These are phyloP conservation scores for Micromussa lordhowensis DNA, from an alignment of 92 coral and sea anemone species.

Conservation along the genomic window DNA sequence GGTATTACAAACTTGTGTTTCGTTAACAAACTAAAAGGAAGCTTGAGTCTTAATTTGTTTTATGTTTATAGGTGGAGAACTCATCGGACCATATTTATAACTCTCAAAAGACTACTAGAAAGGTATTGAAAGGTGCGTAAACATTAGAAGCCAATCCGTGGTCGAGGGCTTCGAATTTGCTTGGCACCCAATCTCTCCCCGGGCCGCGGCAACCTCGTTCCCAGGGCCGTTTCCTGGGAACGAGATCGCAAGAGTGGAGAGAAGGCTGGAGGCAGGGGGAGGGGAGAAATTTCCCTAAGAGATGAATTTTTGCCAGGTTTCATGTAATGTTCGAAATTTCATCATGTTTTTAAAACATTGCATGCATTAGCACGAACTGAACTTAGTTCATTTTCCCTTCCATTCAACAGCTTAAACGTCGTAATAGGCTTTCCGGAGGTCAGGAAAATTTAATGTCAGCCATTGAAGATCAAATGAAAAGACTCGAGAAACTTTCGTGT, in stretches of 20 bases:
- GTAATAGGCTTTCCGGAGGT: background rate
- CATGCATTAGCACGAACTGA: no score
- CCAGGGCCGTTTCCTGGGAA: no score
- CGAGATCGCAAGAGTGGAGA: no score
- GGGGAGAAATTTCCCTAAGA: no score
- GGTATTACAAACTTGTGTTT: no score
- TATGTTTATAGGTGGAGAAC: conserved; percentile 24
- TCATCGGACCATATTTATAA: conserved; percentile 2
- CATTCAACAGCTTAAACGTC: background rate
- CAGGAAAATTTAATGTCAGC: background rate
- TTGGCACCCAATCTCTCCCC: background rate
- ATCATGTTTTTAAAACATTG: no score
- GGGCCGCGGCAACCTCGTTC: no score
- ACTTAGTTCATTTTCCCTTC: background rate
- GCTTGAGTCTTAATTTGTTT: background rate
- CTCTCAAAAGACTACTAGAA: background rate
- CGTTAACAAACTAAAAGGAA: background rate
- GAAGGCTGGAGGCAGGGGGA: no score
- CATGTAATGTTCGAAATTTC: no score
- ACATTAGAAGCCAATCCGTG: no score
- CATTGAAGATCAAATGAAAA: background rate
- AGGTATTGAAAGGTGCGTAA: background rate
- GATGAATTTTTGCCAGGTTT: no score
- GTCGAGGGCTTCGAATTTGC: background rate
- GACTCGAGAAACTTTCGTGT: background rate